Conservation (phyloP, 2,888 invertebrate genomes). For the Baccha elongata region DNA sequence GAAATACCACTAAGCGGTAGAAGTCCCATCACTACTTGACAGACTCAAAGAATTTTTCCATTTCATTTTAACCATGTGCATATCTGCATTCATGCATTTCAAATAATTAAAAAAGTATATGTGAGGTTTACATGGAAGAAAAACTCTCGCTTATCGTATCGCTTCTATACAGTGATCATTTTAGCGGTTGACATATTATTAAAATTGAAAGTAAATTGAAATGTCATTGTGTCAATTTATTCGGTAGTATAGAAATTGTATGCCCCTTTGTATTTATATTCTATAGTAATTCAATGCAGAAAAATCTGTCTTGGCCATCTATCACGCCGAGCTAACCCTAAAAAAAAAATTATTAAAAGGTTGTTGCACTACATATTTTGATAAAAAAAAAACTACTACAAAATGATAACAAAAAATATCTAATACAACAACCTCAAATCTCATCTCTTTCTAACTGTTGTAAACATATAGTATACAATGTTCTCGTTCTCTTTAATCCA, state of each 20-base stretch:
- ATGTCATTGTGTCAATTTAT: slow-evolving; percentile 19
- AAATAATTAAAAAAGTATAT: slow-evolving; percentile 13
- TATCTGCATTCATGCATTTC: neutral
- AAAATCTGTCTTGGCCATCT: too few species aligned
- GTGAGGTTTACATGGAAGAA: neutral
- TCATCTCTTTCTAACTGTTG: too few species aligned
- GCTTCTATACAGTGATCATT: slow-evolving; percentile 10
- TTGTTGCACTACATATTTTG: too few species aligned
- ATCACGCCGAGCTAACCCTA: too few species aligned
- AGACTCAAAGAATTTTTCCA: slow-evolving; percentile 44
- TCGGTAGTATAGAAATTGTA: neutral
- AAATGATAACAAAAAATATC: too few species aligned
- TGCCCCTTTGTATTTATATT: neutral
- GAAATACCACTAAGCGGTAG: too few species aligned
- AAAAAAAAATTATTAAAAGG: too few species aligned
- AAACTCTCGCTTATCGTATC: slow-evolving; percentile 56
- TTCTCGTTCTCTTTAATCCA: too few species aligned
- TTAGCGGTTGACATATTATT: neutral
- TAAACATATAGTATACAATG: too few species aligned
- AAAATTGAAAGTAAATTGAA: slow-evolving; percentile 56
- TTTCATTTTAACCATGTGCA: slow-evolving; percentile 41
- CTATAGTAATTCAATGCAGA: slow-evolving; percentile 2
- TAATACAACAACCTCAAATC: too few species aligned
- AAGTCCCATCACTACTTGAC: too few species aligned
- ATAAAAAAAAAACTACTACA: too few species aligned